Evolutionary conservation across 92 coral and sea anemone genomes (phyloP), one percentile per base, ranked within the genome.

Genomic region (Galaxea fascicularis): DNA sequence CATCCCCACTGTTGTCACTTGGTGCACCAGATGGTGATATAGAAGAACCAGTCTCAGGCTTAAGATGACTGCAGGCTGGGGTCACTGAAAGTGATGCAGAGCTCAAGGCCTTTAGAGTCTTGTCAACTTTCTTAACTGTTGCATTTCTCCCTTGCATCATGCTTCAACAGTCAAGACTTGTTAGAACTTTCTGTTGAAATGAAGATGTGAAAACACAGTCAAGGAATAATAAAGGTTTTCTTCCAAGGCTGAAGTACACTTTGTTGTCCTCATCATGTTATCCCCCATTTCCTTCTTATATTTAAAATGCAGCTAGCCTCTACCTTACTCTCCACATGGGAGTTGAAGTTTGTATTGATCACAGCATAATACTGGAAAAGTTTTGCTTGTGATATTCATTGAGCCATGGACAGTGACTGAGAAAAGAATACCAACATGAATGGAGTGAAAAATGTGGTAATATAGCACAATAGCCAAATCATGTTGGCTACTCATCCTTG

Each of bases 71-170:
- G 25, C 6, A 26, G 13, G 58, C 20, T 30, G 75, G 39, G 28
- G 27, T 49, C n/a, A 66, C 84, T 18, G 84, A 79, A 24, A 64
- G 59, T 20, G 73, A 63, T 9, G 54, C 75, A 7, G 93, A 80
- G 52, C 70, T 90, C 71, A 93, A 81, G 44, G 93, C 92, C 74
- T 84, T 91, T 21, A 94, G 47, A 18, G 98, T 92, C 71, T 94
- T 94, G 68, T 94, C 98, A 49, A 91, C 95, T 41, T 93, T 88
- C 74, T 92, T 59, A 31, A 92, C 90, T 9, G 93, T 89, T 21
- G 79, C 76, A 30, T 59, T 76, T 62, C 80, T 59, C 30, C 83
- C 87, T 27, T 76, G 85, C 84, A 79, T 79, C 11, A 1, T 16
- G 26, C 73, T 67, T 0, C 16, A 71, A 65, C 10, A 9, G 29